Evolutionary conservation across 2,888 invertebrate species (phyloP), one percentile per base, ranked within the genome.

Genomic region (Drosophila fungiperda): DNA sequence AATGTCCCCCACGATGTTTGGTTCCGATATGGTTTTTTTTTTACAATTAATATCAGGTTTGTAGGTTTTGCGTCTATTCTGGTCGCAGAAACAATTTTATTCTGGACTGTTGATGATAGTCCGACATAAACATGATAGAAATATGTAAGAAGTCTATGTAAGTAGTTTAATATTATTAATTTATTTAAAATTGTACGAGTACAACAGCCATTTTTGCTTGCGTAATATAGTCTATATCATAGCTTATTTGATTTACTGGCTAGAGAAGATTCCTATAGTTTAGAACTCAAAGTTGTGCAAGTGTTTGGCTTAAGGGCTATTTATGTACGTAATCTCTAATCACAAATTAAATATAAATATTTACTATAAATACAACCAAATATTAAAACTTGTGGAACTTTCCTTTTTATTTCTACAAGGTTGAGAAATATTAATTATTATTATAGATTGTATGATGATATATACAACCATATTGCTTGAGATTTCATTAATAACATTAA

Each of bases 271-370:
- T 9, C 40, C 2, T n/a, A 15, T 4, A 23, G 23, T 15, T 12
- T 7, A 35, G 1, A 60, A 17, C 29, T 42, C 6, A 33, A 36
- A 40, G 7, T 32, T 52, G 15, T 40, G 32, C 20, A 32, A 33
- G 23, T 33, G 20, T 32, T 29, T 32, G 36, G 23, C 11, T 38
- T 38, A 52, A 61, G 23, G 61, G 52, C 40, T 40, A 40, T 61
- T 23, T n/a, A 61, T 52, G 38, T 17, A 61, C 40, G 23, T n/a
- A 11, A 36, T 54, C 23, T 15, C 1, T 17, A 32, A 20, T 52
- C 11, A 40, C 4, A 8, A 12, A 26, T 15, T 35, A 3, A 36
- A 15, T 42, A 20, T 20, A 20, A 42, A 11, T 42, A n/a, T 40
- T 5, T 40, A n/a, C 9, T 4, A 40, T n/a, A 42, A 42, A 11